Base-by-base conservation (phyloP, 2,113 vertebrate species). In the Telmatochromis brachygnathus region DNA sequence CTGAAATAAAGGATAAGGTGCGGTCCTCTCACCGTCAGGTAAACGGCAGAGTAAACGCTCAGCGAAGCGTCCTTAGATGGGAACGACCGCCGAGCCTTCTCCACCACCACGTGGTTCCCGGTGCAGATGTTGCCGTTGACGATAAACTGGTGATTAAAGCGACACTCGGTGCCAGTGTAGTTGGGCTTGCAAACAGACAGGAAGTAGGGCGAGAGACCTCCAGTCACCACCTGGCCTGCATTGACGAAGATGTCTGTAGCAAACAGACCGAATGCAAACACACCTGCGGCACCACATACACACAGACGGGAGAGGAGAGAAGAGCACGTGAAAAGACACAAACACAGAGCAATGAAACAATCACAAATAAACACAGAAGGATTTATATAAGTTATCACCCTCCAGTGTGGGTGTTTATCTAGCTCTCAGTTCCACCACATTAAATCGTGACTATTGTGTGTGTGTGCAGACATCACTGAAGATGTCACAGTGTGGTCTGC, bases 191-290 rank as follows among this genome's bases (percentile, higher is more conserved):
- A 99, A 33, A 99, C 98, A 1, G 97, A 98, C 93, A 99, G 96
- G 95, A 99, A 99, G 96, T 98, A 99, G 0, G 99, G 98, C 6
- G 99, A 97, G 62, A 99, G 96, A 89, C 98, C 98, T 9, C 99
- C 98, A 0, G 98, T 99, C 94, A 99, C 99, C 84, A 99, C 98
- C 96, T 99, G 99, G 86, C 99, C 98, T 0, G 98, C 98, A 0
- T 99, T 99, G 92, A 99, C 98, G 93, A 99, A 99, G 96, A 99
- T 99, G 95, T 99, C 98, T 6, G 99, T 99, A 91, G 98, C 98
- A 95, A 99, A 99, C 94, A 99, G 97, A 85, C 99, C 99, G 88
- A 99, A 99, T 0, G 98, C 99, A 94, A 99, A 99, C 73, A 99
- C 98, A 87, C 99, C 99, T 99, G 94, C 9, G 55, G 42, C 47